Evolutionary conservation across 2,797 vertebrate species (phyloP).

Genomic region (Argya squamiceps): DNA sequence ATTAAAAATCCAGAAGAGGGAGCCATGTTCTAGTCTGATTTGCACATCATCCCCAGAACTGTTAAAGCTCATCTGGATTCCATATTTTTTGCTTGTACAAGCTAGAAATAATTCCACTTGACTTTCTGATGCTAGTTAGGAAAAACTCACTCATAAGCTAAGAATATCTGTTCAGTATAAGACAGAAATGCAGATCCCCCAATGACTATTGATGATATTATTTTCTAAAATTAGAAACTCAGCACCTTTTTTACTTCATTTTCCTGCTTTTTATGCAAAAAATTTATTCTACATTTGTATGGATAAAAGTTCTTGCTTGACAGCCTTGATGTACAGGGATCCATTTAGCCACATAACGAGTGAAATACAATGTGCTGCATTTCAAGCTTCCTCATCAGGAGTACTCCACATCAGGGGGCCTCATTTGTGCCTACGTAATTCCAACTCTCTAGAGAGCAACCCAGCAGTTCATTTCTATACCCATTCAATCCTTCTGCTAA

Average conservation of each 20-base stretch:
- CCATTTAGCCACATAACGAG: background rate
- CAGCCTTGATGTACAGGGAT: background rate
- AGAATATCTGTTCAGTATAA: background rate
- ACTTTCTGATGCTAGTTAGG: background rate
- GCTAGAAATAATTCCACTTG: background rate
- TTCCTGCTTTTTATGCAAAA: background rate
- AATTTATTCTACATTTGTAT: background rate
- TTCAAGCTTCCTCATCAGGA: background rate
- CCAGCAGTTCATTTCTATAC: background rate
- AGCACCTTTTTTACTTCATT: background rate
- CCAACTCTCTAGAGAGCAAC: background rate
- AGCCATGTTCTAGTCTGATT: background rate
- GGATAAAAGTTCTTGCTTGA: background rate
- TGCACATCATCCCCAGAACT: background rate
- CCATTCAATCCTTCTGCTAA: slow-evolving; percentile 22
- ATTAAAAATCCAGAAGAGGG: background rate
- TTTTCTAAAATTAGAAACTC: slow-evolving; percentile 5
- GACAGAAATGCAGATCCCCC: background rate
- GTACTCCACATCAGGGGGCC: background rate
- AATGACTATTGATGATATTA: background rate
- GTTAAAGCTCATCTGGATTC: background rate
- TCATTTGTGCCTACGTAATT: slow-evolving; percentile 4
- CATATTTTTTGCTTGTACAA: background rate
- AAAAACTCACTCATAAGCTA: background rate
- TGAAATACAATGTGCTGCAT: background rate